Evolutionary conservation across 2,797 vertebrate species (phyloP), one percentile per base, ranked within the genome.

Genomic region (Cuculus canorus): DNA sequence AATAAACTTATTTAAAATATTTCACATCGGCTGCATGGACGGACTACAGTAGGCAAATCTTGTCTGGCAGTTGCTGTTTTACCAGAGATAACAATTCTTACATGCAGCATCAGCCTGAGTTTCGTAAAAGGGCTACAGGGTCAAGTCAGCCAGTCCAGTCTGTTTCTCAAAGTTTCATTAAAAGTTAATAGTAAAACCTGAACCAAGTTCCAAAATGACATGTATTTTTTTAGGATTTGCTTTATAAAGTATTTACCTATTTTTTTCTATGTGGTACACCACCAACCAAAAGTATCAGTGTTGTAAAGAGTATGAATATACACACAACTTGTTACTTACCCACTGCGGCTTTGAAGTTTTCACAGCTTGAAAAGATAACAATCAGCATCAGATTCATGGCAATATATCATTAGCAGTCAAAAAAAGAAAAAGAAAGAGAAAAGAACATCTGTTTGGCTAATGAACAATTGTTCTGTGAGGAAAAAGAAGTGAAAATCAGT

Each of bases 221-320:
- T 1, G 4, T 35, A 24, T 43, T 73, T 69, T n/a, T n/a, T 43
- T 4, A 45, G 83, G 18, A 61, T 83, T 53, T 65, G 6, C 30
- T 76, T 72, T 21, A 48, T 48, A 5, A 53, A 47, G 17, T 24
- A 57, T 19, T 68, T 71, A 48, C 13, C 35, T 24, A 19, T 14
- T 17, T 71, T 24, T 13, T 81, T 33, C 39, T 52, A 7, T 19
- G 30, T 61, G 37, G 77, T 64, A 35, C 22, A 68, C n/a, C 18
- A 54, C 14, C 9, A n/a, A 71, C 27, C 30, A 24, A 30, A 83
- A 6, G 30, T 41, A 66, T 2, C 30, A 27, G 24, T 7, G 39
- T 21, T n/a, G 37, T 14, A 23, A 39, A n/a, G 17, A 65, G 27
- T 5, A 11, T 41, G 45, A 71, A 45, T 0, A 0, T 2, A 32